Conservation (phyloP, 2,797 vertebrate genomes). For the Parauchenoglanis punctatus region DNA sequence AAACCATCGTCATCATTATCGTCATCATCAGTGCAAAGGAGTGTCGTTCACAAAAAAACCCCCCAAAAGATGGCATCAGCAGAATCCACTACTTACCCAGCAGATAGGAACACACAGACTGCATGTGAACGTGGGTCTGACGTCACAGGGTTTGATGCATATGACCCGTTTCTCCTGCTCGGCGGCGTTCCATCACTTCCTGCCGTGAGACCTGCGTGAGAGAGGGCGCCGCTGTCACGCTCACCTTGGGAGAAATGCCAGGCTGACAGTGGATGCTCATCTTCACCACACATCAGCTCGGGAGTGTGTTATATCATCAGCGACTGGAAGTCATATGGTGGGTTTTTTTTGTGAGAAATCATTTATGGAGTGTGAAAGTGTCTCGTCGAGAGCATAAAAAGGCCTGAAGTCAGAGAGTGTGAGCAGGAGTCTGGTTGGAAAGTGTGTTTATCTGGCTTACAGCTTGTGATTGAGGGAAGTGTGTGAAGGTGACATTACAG, state of each 20-base stretch:
- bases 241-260: conserved; percentile 36
- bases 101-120: conserved; percentile 35
- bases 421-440: not conserved
- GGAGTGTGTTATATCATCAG: conserved; percentile 3
- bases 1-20: conserved; percentile 18
- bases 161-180: conserved; percentile 30
- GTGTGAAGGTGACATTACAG: conserved; percentile 38
- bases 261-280: conserved; percentile 12
- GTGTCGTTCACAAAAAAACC: conserved; percentile 29
- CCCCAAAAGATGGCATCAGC: conserved; percentile 38
- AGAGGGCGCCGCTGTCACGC: conserved; percentile 17
- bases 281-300: not conserved
- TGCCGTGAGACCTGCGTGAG: conserved; percentile 13
- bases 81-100: conserved; percentile 50
- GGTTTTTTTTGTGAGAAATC: conserved; percentile 5
- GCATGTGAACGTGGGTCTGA: conserved; percentile 19
- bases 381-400: not conserved
- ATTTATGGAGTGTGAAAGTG: conserved; percentile 24
- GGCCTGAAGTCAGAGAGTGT: not conserved
- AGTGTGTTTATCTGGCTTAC: conserved; percentile 11
- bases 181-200: conserved; percentile 20
- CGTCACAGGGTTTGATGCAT: conserved; percentile 29
- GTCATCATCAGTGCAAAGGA: not conserved
- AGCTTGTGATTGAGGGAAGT: not conserved
- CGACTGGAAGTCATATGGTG: conserved; percentile 14